A percentile compares a stretch with the other conserved stretches of the same genome.
Evolutionary conservation across 1,140 invertebrate species (phyloP).

Genomic region (Platorchestia sp.): DNA sequence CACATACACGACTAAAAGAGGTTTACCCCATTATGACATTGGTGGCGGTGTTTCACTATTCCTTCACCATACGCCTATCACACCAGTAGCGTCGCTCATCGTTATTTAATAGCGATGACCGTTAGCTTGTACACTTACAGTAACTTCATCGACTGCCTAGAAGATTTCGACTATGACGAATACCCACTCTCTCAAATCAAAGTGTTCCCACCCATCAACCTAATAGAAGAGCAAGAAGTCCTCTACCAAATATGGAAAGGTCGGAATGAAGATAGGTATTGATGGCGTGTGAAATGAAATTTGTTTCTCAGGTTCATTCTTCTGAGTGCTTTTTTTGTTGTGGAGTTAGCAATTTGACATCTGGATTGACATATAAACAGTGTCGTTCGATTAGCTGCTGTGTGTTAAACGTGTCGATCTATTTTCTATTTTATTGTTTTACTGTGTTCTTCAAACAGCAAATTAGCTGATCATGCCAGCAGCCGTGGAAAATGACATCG

Average conservation of each 20-base stretch:
- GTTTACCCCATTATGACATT: neutral
- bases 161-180: constrained; percentile 63
- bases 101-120: constrained; percentile 57
- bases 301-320: neutral
- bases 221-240: constrained; percentile 61
- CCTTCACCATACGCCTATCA: neutral
- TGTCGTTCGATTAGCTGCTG: neutral
- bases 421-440: neutral
- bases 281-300: neutral
- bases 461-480: too few relatives aligned
- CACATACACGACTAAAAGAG: neutral
- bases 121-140: constrained; percentile 64
- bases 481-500: too few relatives aligned
- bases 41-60: neutral
- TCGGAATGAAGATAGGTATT: neutral
- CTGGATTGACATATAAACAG: too few relatives aligned
- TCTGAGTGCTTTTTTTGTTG: neutral
- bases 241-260: constrained; percentile 60
- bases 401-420: neutral
- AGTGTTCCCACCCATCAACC: constrained; percentile 63
- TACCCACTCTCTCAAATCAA: constrained; percentile 64
- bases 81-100: neutral
- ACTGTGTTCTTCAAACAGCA: neutral
- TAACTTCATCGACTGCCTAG: constrained; percentile 58
- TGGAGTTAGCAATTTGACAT: too few relatives aligned